These are phyloP conservation scores for Heliothis subflexa DNA, from an alignment of 1,140 invertebrate species.

Conservation along the genomic window DNA sequence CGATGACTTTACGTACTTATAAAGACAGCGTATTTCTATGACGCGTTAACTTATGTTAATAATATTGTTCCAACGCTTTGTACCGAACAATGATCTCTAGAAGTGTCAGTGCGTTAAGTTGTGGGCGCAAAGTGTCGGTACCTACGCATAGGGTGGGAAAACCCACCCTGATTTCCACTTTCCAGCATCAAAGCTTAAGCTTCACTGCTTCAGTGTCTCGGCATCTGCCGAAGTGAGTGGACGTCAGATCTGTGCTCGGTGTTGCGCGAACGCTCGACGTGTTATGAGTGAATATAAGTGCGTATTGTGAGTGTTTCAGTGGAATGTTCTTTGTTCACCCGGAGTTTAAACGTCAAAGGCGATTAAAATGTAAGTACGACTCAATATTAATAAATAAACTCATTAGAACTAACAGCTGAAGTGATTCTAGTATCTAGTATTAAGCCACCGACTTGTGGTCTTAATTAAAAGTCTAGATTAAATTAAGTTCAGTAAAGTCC, in stretches of 20 bases:
- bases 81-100: conserved; percentile 24
- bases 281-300: conserved; percentile 59
- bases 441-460: too few species aligned
- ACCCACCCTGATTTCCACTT: conserved; percentile 30
- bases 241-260: conserved; percentile 61
- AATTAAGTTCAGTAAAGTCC: too few species aligned
- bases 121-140: conserved; percentile 37
- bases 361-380: conserved; percentile 43
- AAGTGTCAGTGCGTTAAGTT: conserved; percentile 32
- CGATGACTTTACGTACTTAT: too few species aligned
- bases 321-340: conserved; percentile 44
- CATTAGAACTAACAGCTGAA: neutral
- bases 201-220: conserved; percentile 74
- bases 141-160: conserved; percentile 52
- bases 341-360: conserved; percentile 20
- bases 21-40: too few species aligned
- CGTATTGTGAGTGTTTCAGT: conserved; percentile 57
- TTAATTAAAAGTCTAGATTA: too few species aligned
- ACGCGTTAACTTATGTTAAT: too few species aligned
- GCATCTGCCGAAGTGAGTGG: conserved; percentile 64
- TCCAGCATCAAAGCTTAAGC: conserved; percentile 34
- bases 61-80: neutral
- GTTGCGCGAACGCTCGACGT: conserved; percentile 63
- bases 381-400: neutral
- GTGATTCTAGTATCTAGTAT: neutral